Evolutionary conservation across 2,113 vertebrate genomes (phyloP), one percentile per base, ranked within the genome.

Genomic region (Lethenteron reissneri): DNA sequence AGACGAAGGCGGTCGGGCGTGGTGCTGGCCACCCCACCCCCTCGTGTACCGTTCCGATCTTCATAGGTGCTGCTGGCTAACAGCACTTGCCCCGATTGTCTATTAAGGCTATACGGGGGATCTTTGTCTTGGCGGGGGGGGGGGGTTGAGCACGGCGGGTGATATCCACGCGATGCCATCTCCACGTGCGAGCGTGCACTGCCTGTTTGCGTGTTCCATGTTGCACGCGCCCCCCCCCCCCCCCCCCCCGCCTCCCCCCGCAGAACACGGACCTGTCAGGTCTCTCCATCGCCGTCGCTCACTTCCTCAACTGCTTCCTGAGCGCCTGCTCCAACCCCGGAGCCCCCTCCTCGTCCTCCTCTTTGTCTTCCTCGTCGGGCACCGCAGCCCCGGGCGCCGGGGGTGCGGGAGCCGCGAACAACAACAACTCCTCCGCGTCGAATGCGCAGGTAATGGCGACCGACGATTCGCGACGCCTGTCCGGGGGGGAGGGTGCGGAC

Each of bases 221-320:
- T 56, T n/a, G 25, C n/a, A 17, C 21, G 25, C 17, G 5, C 11
- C 70, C 69, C 78, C 17, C 58, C 21, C 41, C 41, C 41, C n/a
- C n/a, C n/a, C n/a, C 73, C 58, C 21, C 41, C 41, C 41, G 9
- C 25, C 9, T 41, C 71, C 6, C 1, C 73, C 71, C 11, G 1
- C 41, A 99, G 94, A 90, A 90, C 0, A 92, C 95, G 57, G 94
- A 99, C 79, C 79, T 99, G 77, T 96, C 91, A 0, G 92, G 89
- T 68, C 84, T 99, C 8, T 99, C 94, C 0, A 90, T 90, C 0
- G 91, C 94, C 75, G 94, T 99, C 73, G 97, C 92, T 80, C 94
- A 95, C 80, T 99, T 95, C 82, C 85, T 99, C 64, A 97, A 99
- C 76, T 96, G 92, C 81, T 91, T 97, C 77, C 79, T 99, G 76